Conservation (phyloP, 2,113 vertebrate genomes). For the Pardalotus punctatus region DNA sequence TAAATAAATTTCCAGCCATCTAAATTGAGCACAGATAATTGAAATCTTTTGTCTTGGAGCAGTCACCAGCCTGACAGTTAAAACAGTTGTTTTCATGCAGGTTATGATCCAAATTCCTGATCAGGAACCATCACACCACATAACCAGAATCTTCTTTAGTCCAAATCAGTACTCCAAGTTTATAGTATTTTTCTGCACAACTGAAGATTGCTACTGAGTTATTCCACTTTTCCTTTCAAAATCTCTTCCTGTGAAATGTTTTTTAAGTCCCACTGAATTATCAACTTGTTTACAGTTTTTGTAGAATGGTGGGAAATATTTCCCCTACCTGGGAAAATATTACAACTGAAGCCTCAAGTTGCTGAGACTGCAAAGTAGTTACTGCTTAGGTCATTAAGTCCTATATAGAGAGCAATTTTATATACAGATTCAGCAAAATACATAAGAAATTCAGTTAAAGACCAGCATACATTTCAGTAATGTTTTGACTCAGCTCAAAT, state of each 20-base stretch:
- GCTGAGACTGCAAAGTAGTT: neutral
- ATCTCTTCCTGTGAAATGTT: neutral
- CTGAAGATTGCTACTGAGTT: neutral
- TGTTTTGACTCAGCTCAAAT: neutral
- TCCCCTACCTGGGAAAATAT: neutral
- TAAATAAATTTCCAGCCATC: neutral
- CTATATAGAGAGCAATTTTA: neutral
- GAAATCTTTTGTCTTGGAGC: neutral
- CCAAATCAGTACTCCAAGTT: neutral
- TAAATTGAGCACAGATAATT: neutral
- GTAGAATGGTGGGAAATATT: neutral
- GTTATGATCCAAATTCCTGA: neutral
- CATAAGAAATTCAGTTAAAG: neutral
- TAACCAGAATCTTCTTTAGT: neutral
- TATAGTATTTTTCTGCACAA: neutral
- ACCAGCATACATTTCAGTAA: neutral
- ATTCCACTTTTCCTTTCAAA: neutral
- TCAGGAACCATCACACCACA: neutral
- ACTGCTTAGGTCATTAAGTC: neutral
- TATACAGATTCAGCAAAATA: neutral
- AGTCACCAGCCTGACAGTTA: neutral
- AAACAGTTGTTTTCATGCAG: neutral
- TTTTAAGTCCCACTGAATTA: neutral
- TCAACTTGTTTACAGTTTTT: neutral
- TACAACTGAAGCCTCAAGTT: neutral